Evolutionary conservation across 2,113 vertebrate genomes (phyloP), one percentile per base, ranked within the genome.

Genomic region (Cyphomyrus plagiostoma): DNA sequence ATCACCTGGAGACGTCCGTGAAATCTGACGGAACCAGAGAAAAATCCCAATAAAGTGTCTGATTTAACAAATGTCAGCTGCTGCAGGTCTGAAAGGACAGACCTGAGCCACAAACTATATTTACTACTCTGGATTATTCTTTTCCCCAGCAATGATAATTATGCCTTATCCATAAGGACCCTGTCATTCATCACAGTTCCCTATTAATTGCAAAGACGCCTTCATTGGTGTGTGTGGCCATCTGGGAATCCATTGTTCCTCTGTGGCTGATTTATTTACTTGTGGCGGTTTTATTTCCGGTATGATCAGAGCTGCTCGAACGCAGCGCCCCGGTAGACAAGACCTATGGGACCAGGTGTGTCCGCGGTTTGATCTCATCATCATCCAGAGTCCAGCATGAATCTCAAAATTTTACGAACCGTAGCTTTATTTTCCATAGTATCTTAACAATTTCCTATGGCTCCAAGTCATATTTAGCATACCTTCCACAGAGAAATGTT

Each of bases 171-270:
- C 30, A 17, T 17, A 87, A 53, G 50, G 85, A 21, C 26, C 23
- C 83, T 86, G 45, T 56, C 85, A 56, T 87, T 53, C 48, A 87
- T 87, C 85, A 53, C 50, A 42, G 85, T 23, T 86, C 23, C n/a
- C 83, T 26, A 48, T 50, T 50, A 21, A 86, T 48, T 86, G 45
- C 83, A 80, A 30, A 26, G 83, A 86, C 83, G 39, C 11, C 50
- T n/a, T 87, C 85, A 39, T 21, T 53, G 50, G n/a, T 23, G 26
- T 53, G 84, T 52, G 49, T 19, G n/a, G 30, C 49, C 85, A 56
- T 87, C 85, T 87, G 85, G 0, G 85, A 53, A 87, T 35, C n/a
- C 85, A 53, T 87, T 53, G 85, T 35, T 56, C 48, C 26, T 30
- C 13, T 6, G 11, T 0, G 26, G 8, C 85, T 35, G 50, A 30